A percentile compares a stretch with the other conserved stretches of the same genome.
Conservation (phyloP, 1,140 invertebrate genomes). For the Neuroterus valhalla region DNA sequence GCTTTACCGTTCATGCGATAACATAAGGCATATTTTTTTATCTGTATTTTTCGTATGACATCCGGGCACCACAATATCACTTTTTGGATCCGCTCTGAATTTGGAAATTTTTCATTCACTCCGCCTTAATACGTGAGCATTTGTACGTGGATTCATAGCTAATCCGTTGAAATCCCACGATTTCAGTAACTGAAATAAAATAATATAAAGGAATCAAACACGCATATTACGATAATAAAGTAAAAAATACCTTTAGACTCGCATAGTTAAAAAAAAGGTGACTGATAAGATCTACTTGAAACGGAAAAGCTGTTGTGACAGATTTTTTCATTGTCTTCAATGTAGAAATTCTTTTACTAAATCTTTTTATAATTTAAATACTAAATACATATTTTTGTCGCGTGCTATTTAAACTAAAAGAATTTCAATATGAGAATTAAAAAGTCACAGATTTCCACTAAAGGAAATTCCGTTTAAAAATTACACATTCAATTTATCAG, state of each 20-base stretch:
- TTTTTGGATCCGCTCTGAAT: too few relatives aligned
- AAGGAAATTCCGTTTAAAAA: too few relatives aligned
- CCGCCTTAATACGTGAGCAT: conserved; percentile 10
- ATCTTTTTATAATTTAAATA: conserved; percentile 11
- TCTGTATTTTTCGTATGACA: too few relatives aligned
- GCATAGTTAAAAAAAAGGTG: conserved; percentile 16
- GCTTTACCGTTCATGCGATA: too few relatives aligned
- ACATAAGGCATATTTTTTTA: too few relatives aligned
- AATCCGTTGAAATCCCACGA: not conserved
- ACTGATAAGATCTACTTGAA: conserved; percentile 17
- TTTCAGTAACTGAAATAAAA: conserved; percentile 9
- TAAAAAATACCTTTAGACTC: conserved; percentile 13
- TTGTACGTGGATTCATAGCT: conserved; percentile 19
- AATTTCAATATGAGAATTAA: too few relatives aligned
- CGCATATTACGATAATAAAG: conserved; percentile 23
- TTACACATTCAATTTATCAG: too few relatives aligned
- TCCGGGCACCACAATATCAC: too few relatives aligned
- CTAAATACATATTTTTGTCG: not conserved
- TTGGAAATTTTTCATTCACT: too few relatives aligned
- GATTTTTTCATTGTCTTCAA: not conserved
- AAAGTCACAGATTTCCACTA: too few relatives aligned
- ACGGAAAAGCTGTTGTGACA: conserved; percentile 15
- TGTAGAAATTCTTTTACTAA: not conserved
- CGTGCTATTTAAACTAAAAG: not conserved
- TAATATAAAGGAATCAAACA: conserved; percentile 1